These are phyloP conservation scores for Falco cherrug DNA, from an alignment of 2,797 vertebrate species.

Conservation along the genomic window DNA sequence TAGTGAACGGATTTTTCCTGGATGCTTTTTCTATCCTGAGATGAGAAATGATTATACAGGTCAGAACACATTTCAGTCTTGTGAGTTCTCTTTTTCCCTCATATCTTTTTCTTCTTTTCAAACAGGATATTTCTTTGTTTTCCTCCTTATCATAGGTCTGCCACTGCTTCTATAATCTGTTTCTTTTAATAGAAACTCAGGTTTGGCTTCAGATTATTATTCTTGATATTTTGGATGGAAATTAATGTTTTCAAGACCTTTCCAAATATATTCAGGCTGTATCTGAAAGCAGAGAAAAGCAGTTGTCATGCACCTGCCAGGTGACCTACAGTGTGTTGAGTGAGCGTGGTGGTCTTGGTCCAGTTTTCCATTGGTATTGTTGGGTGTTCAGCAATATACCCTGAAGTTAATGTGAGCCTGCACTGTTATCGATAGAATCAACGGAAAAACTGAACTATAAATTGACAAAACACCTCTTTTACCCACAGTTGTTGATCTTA, in stretches of 20 bases:
- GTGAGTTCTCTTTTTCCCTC: not conserved
- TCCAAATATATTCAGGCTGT: not conserved
- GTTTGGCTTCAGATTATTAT: not conserved
- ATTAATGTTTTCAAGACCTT: not conserved
- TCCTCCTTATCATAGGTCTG: not conserved
- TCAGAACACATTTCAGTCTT: conserved; percentile 41
- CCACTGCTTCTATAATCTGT: not conserved
- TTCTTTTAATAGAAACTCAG: not conserved
- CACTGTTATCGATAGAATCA: not conserved
- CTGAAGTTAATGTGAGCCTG: not conserved
- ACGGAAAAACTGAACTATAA: not conserved
- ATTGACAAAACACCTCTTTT: not conserved
- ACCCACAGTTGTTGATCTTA: not conserved
- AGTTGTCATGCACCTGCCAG: not conserved
- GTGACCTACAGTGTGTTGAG: not conserved
- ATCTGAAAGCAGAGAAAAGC: not conserved
- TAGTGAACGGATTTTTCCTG: not conserved
- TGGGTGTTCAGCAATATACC: not conserved
- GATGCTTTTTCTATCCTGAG: not conserved
- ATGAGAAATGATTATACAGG: conserved; percentile 47
- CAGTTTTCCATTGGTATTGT: not conserved
- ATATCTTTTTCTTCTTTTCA: not conserved
- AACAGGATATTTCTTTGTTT: not conserved
- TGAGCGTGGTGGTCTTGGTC: not conserved
- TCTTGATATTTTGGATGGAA: not conserved